Evolutionary conservation across 2,113 vertebrate species (phyloP).

Genomic region (Amazona guildingii): DNA sequence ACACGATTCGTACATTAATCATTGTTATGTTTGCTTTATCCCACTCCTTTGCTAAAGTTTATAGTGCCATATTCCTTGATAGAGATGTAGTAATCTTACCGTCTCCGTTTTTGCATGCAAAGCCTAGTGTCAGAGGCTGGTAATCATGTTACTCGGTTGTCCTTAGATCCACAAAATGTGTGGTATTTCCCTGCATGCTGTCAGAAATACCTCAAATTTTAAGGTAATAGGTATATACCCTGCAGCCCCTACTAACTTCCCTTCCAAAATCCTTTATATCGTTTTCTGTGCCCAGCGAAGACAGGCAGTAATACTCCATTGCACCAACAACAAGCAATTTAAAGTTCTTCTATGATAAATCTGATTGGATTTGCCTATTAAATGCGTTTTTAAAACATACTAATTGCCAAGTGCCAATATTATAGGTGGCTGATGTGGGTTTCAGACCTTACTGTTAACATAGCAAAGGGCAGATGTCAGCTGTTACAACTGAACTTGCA

Average conservation of each 20-base stretch:
- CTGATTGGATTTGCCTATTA: not conserved
- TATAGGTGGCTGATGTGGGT: not conserved
- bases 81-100: not conserved
- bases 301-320: not conserved
- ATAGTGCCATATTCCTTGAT: not conserved
- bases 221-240: rapidly evolving
- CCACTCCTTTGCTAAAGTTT: not conserved
- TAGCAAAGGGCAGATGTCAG: not conserved
- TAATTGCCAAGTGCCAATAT: not conserved
- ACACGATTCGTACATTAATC: slow-evolving; percentile 70
- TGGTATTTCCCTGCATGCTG: not conserved
- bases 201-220: not conserved
- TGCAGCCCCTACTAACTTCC: not conserved
- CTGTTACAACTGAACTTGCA: not conserved
- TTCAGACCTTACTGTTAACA: not conserved
- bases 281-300: not conserved
- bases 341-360: not conserved
- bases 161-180: not conserved
- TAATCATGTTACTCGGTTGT: not conserved
- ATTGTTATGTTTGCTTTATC: slow-evolving; percentile 35
- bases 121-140: not conserved
- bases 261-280: not conserved
- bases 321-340: not conserved
- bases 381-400: not conserved
- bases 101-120: not conserved